Evolutionary conservation across 2,888 invertebrate genomes (phyloP).

Genomic region (Andrena trimmerana): DNA sequence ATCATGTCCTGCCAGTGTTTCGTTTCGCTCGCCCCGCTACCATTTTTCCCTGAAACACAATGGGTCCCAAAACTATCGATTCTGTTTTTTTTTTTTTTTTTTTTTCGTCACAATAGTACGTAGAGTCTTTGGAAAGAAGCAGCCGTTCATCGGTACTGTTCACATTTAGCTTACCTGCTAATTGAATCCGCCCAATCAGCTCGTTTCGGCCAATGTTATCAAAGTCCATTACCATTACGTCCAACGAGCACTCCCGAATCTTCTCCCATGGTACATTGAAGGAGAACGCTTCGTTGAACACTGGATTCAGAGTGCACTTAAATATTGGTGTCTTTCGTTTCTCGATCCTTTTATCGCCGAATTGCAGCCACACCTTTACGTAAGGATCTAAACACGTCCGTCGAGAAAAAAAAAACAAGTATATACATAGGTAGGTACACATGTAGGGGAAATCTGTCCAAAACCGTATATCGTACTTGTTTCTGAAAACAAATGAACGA

Average conservation of each 20-base stretch:
- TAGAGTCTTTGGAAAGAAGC: background rate
- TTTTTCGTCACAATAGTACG: background rate
- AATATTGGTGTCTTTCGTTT: slow-evolving; percentile 98
- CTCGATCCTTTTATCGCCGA: slow-evolving; percentile 97
- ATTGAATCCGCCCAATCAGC: slow-evolving; percentile 95
- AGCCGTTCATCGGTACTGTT: background rate
- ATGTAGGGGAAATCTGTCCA: too few relatives aligned
- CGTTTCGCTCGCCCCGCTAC: slow-evolving; percentile 97
- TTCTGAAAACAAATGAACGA: too few relatives aligned
- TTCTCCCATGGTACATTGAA: slow-evolving; percentile 99
- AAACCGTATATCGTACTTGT: too few relatives aligned
- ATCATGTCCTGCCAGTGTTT: slow-evolving; percentile 99
- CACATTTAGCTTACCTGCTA: slow-evolving; percentile 89
- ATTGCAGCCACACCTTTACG: slow-evolving; percentile 99
- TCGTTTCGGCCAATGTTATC: slow-evolving; percentile 98
- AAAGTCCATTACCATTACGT: slow-evolving; percentile 98
- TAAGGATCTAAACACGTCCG: slow-evolving; percentile 93
- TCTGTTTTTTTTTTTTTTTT: background rate
- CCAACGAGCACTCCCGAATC: slow-evolving; percentile 96
- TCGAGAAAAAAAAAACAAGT: background rate
- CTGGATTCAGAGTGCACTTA: slow-evolving; percentile 97
- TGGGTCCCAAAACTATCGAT: background rate
- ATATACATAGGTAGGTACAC: too few relatives aligned
- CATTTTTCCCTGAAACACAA: slow-evolving; percentile 93
- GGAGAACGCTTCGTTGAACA: slow-evolving; percentile 98